Base-by-base conservation (phyloP, 1,140 invertebrate genomes). In the Neodiprion virginianus region DNA sequence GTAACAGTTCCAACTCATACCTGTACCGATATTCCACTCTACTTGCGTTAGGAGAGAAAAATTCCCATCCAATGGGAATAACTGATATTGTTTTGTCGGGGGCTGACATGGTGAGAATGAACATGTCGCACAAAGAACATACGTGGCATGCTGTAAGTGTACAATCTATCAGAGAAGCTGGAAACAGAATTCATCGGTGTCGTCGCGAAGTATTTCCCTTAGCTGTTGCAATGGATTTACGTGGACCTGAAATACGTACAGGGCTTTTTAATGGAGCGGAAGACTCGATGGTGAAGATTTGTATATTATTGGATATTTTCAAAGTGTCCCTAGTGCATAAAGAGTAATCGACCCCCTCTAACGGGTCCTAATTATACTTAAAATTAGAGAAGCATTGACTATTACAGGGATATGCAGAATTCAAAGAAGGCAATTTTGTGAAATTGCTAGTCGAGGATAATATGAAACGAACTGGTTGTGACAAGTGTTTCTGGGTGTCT, bases 241-340 rank as follows among this genome's bases (percentile, higher is more conserved):
- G 81, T 72, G 86, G 88, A 0, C 88, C 88, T 48, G 86, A 89
- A 72, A 89, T 89, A 77, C 77, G 87, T 50, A 86, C 84, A 11
- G 88, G 88, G 48, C 81, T 84, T 75, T 82, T 89, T 28, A 87
- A 49, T 28, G 65, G 75, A 12, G 76, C 77, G 53, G 7, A 66
- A 8, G 70, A 65, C 21, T 66, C 49, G 11, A 69, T 74, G 72
- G 75, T 81, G 76, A n/a, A 66, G 72, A 8, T 21, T 17, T 74
- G 17, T 70, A 49, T 53, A 65, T 48, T 48, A 66, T 73, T 40
- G 12, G 48, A 48, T 68, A 48, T 69, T 75, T 70, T 47, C 21
- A 86, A 80, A 65, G 71, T 86, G 65, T 84, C 86, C 65, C 74
- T 88, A 75, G 73, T 82, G 77, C 83, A 79, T 72, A 81, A 71